Conservation (phyloP, 2,888 invertebrate species). For the Hirtodrosophila duncani region DNA sequence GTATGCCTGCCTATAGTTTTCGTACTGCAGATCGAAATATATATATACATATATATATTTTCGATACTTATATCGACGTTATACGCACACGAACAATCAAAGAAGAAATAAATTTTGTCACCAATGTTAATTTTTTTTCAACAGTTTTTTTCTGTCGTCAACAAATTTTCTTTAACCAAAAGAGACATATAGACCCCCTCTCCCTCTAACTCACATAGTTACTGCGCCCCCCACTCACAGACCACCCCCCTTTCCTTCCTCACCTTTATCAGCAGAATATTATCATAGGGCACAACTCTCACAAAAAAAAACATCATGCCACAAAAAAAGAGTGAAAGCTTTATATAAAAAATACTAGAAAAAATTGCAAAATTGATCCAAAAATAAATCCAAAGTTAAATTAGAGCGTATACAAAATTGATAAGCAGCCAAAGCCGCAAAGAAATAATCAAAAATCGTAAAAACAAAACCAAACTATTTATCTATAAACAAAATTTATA, state of each 20-base stretch:
- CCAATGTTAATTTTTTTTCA: too few relatives aligned
- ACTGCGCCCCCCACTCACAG: neutral
- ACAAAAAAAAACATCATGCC: neutral
- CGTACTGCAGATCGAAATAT: constrained; percentile 7
- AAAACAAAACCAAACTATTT: constrained; percentile 2
- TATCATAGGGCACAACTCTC: constrained; percentile 18
- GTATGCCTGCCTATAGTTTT: too few relatives aligned
- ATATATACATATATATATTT: constrained; percentile 1
- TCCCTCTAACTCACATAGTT: neutral
- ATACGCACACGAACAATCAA: constrained; percentile 59
- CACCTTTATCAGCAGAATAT: constrained; percentile 10
- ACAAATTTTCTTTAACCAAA: constrained; percentile 22
- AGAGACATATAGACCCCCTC: too few relatives aligned
- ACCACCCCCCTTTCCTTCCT: constrained; percentile 4
- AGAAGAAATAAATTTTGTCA: constrained; percentile 71
- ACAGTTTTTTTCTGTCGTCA: constrained; percentile 23
- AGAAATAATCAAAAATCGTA: constrained; percentile 16
- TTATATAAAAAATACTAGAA: constrained; percentile 21
- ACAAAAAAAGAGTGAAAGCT: neutral
- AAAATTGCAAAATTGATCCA: constrained; percentile 28
- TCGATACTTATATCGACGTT: neutral
- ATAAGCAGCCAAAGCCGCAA: constrained; percentile 13
- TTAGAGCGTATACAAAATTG: constrained; percentile 31
- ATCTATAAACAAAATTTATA: constrained; percentile 1
- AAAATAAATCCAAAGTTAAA: constrained; percentile 70